Evolutionary conservation across 2,113 vertebrate species (phyloP), one percentile per base, ranked within the genome.

Genomic region (Pyxicephalus adspersus): DNA sequence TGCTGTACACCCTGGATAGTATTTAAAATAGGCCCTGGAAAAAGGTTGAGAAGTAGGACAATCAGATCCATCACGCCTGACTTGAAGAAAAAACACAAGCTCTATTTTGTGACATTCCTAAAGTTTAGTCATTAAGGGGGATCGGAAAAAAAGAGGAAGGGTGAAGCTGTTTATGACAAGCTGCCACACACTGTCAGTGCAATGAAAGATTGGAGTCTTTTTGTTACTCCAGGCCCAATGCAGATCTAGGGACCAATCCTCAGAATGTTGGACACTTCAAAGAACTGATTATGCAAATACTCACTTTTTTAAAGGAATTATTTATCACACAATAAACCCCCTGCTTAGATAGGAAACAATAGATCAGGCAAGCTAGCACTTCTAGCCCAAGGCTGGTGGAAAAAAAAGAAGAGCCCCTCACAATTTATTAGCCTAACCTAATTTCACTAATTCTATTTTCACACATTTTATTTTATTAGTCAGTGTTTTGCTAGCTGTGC

Each of bases 391-490:
- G 90, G 90, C 89, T 89, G 85, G 3, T 54, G 52, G 28, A 64
- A n/a, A 17, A 26, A 52, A 82, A 28, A 55, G 61, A 72, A 23
- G 70, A 80, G 84, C 83, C 77, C 85, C 87, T 78, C 79, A 63
- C 64, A 67, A 90, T 91, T 93, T 92, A 94, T 92, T 87, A 87
- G 88, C 84, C 90, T 93, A 93, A 92, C 90, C 91, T 91, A 93
- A 92, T 93, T 93, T 93, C 90, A 91, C 90, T 92, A 93, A 92
- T 94, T 92, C 89, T 90, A 87, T 90, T 92, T 92, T 93, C 92
- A 93, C 92, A 92, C 89, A 7, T 91, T 78, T 77, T 81, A 86
- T 81, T 87, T 89, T 86, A 83, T 83, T 85, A 77, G 1, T 1
- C 85, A 72, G 65, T 0, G 72, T 85, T 87, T 85, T 52, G 0